Evolutionary conservation across 2,113 vertebrate genomes (phyloP).

Genomic region (Lepidothrix coronata): DNA sequence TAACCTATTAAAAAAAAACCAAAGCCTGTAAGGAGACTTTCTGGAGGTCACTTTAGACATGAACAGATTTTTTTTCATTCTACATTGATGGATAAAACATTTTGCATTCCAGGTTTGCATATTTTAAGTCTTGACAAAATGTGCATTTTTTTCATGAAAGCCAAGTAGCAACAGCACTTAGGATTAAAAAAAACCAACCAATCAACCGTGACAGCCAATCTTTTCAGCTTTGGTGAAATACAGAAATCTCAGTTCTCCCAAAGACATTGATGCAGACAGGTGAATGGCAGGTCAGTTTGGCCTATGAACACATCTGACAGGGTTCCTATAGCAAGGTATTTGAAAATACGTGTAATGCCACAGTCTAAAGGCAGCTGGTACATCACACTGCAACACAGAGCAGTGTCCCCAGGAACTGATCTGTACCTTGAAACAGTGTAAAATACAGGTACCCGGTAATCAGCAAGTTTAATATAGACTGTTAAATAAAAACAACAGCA

Average conservation of each 20-base stretch:
- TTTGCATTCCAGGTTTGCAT: not conserved
- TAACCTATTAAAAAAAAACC: not conserved
- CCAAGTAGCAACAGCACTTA: not conserved
- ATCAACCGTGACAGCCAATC: fast-evolving
- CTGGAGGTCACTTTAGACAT: not conserved
- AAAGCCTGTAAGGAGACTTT: not conserved
- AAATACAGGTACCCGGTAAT: not conserved
- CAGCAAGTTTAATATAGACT: fast-evolving
- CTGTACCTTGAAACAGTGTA: not conserved
- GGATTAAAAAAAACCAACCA: not conserved
- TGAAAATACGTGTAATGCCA: fast-evolving
- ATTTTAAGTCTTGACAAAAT: not conserved
- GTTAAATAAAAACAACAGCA: not conserved
- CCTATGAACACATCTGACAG: fast-evolving
- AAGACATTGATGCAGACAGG: not conserved
- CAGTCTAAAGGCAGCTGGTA: not conserved
- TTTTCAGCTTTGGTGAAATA: not conserved
- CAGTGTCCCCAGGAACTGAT: not conserved
- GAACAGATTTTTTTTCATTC: not conserved
- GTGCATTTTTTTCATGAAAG: not conserved
- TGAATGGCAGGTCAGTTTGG: not conserved
- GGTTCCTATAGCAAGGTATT: not conserved
- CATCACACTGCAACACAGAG: not conserved
- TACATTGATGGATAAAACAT: not conserved
- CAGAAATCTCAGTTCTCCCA: not conserved